Evolutionary conservation across 2,888 invertebrate genomes (phyloP).

Genomic region (Machimus atricapillus): DNA sequence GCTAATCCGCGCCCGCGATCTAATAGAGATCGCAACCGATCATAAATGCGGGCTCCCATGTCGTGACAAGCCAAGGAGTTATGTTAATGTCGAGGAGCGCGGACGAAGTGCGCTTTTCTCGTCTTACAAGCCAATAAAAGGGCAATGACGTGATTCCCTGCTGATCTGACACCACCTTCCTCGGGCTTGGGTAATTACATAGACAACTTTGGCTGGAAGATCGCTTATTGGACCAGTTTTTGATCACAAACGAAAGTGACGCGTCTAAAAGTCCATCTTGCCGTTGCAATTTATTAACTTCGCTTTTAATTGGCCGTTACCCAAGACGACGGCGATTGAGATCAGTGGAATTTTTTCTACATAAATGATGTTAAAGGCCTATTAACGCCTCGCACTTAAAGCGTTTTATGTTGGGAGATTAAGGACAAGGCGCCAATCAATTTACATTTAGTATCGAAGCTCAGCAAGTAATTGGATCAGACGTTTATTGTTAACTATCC

Average conservation of each 20-base stretch:
- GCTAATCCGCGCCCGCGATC: background rate
- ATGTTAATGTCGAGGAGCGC: background rate
- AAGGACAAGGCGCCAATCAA: background rate
- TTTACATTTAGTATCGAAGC: background rate
- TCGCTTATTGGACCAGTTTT: background rate
- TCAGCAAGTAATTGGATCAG: background rate
- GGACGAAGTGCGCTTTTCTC: background rate
- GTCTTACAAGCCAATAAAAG: background rate
- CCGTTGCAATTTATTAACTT: background rate
- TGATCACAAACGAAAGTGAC: background rate
- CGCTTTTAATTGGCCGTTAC: background rate
- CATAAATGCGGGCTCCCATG: background rate
- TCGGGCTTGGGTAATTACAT: background rate
- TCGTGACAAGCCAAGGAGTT: background rate
- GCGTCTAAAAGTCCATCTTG: background rate
- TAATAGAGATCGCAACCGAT: background rate
- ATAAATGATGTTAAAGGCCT: background rate
- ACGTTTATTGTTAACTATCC: background rate
- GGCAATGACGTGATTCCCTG: background rate
- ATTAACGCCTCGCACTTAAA: background rate
- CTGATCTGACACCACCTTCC: background rate
- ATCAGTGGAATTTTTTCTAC: background rate
- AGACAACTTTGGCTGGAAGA: background rate
- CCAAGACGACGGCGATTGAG: background rate
- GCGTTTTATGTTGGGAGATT: background rate